Evolutionary conservation across 2,888 invertebrate genomes (phyloP).

Genomic region (Pristionchus entomophagus): DNA sequence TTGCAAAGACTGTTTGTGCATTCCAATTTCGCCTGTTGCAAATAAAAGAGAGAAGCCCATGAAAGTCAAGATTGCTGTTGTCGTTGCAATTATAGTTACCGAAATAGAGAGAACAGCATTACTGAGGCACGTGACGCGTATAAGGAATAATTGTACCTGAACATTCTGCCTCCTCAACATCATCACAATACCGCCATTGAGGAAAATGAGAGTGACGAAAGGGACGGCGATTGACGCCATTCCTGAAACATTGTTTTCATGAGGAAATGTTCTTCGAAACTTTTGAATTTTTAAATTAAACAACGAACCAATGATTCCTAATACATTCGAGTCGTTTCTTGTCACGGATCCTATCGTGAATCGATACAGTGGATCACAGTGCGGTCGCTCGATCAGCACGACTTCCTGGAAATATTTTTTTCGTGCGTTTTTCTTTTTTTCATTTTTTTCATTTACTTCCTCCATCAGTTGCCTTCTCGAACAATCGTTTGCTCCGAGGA

Average conservation of each 20-base stretch:
- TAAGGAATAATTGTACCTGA: too few relatives aligned
- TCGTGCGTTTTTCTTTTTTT: neutral
- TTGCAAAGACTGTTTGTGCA: neutral
- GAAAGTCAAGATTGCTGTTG: too few relatives aligned
- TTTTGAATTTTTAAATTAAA: too few relatives aligned
- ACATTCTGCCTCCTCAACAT: constrained; percentile 73
- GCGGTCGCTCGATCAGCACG: constrained; percentile 54
- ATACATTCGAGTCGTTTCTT: neutral
- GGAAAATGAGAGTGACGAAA: constrained; percentile 72
- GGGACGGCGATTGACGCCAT: constrained; percentile 68
- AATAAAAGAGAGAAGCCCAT: too few relatives aligned
- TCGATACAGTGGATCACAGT: constrained; percentile 42
- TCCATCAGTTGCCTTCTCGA: neutral
- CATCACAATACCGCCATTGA: constrained; percentile 74
- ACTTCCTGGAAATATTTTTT: constrained; percentile 52
- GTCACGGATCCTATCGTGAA: constrained; percentile 36
- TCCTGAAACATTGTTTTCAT: neutral
- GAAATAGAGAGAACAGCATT: too few relatives aligned
- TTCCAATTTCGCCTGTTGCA: neutral
- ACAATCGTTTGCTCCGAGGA: too few relatives aligned
- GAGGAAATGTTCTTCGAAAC: neutral
- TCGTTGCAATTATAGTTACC: too few relatives aligned
- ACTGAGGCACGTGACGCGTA: too few relatives aligned
- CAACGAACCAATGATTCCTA: constrained; percentile 25
- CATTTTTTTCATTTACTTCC: neutral